Conservation (phyloP, 1,140 invertebrate genomes). For the Diachasma alloeum region DNA sequence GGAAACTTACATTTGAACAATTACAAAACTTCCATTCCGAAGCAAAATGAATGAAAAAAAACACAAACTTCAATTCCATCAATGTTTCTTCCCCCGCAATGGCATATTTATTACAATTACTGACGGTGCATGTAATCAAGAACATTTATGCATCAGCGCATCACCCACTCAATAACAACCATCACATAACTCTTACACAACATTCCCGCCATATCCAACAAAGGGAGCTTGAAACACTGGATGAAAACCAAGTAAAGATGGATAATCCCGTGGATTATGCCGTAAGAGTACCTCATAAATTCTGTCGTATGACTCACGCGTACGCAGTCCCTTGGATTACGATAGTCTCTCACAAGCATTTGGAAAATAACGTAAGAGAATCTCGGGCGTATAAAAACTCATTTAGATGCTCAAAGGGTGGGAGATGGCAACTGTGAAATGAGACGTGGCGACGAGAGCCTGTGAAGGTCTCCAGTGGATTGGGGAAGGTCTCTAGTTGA, state of each 20-base stretch:
- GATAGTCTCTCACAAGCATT: slow-evolving; percentile 5
- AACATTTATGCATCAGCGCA: neutral
- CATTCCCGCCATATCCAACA: neutral
- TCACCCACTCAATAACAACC: neutral
- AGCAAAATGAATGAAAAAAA: no score
- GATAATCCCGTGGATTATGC: slow-evolving; percentile 29
- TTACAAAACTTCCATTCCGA: no score
- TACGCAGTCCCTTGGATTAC: slow-evolving; percentile 7
- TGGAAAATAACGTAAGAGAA: slow-evolving; percentile 23
- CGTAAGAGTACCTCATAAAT: slow-evolving; percentile 23
- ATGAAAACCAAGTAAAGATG: slow-evolving; percentile 4
- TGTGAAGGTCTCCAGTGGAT: neutral
- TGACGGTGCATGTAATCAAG: no score
- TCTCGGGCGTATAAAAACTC: slow-evolving; percentile 30
- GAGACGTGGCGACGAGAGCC: slow-evolving; percentile 27
- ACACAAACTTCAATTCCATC: no score
- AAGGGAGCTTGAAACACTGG: neutral
- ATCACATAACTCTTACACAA: neutral
- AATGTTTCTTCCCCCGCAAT: no score
- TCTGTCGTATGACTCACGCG: slow-evolving; percentile 31
- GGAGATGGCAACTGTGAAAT: slow-evolving; percentile 22
- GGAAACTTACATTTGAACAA: no score
- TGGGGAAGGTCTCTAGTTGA: neutral
- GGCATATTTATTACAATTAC: no score
- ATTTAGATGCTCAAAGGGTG: slow-evolving; percentile 17